These are phyloP conservation scores for Pardosa pseudoannulata DNA, from an alignment of 2,888 invertebrate species.

Conservation along the genomic window DNA sequence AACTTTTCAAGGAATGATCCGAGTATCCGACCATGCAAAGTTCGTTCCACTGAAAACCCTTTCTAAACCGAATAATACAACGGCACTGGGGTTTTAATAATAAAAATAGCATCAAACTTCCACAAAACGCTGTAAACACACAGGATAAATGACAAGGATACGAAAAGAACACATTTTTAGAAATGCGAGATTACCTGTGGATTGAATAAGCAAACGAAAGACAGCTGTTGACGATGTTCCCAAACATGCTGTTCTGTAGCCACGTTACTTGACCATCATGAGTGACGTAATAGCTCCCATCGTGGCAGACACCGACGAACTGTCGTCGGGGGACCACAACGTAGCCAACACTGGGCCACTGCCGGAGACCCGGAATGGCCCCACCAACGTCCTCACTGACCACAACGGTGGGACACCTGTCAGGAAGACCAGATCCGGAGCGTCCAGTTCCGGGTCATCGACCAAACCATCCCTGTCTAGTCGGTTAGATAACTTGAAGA, in stretches of 20 bases:
- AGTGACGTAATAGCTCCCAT: conserved; percentile 66
- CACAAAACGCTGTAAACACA: too few species aligned
- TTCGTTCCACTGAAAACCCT: too few species aligned
- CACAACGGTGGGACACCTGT: conserved; percentile 9
- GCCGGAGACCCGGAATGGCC: conserved; percentile 33
- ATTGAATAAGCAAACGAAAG: too few species aligned
- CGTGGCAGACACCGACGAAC: conserved; percentile 51
- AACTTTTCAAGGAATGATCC: too few species aligned
- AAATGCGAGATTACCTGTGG: too few species aligned
- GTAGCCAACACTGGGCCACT: not conserved
- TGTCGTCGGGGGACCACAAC: conserved; percentile 18
- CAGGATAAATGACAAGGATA: too few species aligned
- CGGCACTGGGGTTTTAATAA: too few species aligned
- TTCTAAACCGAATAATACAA: too few species aligned
- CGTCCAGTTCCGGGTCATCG: conserved; percentile 54
- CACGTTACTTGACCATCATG: conserved; percentile 56
- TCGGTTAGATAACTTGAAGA: conserved; percentile 69
- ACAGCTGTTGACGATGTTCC: not conserved
- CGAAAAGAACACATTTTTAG: too few species aligned
- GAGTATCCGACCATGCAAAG: too few species aligned
- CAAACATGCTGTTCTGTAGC: conserved; percentile 16
- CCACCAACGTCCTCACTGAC: conserved; percentile 13
- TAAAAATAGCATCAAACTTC: too few species aligned
- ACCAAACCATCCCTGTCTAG: conserved; percentile 54
- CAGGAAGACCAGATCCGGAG: conserved; percentile 38